phyloP scores from a whole-genome alignment of 2,113 vertebrate species.

The Calidris pugnax region DNA sequence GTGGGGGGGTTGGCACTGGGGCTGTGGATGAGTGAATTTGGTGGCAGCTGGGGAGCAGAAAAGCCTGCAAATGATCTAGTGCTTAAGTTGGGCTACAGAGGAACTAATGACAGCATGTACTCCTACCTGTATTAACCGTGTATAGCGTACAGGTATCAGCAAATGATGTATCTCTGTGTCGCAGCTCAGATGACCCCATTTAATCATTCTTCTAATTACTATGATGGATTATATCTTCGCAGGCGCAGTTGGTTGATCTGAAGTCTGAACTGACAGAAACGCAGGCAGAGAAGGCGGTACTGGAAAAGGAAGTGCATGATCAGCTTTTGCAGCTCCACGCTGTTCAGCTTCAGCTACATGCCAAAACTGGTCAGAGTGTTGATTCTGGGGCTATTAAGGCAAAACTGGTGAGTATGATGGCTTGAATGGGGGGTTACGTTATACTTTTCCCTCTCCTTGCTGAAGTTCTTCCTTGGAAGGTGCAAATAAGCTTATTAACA shows the following conservation, averaged over 20 bases:
- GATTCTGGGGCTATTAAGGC: conserved; percentile 94
- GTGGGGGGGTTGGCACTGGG: accelerated
- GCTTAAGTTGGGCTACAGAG: neutral
- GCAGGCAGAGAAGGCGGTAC: conserved; percentile 86
- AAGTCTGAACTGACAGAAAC: conserved; percentile 93
- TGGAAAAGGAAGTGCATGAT: conserved; percentile 93
- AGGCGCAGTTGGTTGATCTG: conserved; percentile 95
- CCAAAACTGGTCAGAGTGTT: conserved; percentile 87
- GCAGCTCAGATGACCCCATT: neutral
- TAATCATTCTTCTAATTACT: neutral
- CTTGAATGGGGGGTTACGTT: neutral
- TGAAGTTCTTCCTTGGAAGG: neutral
- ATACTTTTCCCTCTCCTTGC: neutral
- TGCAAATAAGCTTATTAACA: neutral
- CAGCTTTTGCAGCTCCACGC: conserved; percentile 91
- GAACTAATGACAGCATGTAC: neutral
- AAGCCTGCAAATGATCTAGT: neutral
- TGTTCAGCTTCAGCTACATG: conserved; percentile 92
- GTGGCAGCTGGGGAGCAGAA: neutral
- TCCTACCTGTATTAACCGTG: neutral
- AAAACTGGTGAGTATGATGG: conserved; percentile 83
- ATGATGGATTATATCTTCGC: neutral
- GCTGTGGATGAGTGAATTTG: neutral
- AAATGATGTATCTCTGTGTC: neutral
- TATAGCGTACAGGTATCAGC: neutral